Percentiles rank a stretch among this genome's conserved stretches.
Evolutionary conservation across 2,888 invertebrate genomes (phyloP).

Genomic region (Macroteleia sp.): DNA sequence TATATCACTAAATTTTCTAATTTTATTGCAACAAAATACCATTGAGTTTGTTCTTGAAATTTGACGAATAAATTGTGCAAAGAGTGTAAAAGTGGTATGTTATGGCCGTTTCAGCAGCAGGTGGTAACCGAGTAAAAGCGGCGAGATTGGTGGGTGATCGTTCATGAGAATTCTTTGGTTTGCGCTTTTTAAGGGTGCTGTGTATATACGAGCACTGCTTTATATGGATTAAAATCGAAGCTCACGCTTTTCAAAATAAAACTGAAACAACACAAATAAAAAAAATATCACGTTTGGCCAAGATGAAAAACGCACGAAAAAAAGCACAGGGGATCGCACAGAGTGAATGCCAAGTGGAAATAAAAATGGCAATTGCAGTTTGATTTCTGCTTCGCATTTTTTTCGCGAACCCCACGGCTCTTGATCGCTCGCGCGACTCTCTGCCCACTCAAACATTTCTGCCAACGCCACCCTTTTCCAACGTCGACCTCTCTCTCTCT

Average conservation of each 20-base stretch:
- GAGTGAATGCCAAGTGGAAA: conserved; percentile 69
- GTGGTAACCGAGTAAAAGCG: conserved; percentile 44
- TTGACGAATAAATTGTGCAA: conserved; percentile 43
- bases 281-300: conserved; percentile 23
- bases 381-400: conserved; percentile 72
- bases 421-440: conserved; percentile 63
- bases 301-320: conserved; percentile 61
- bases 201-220: conserved; percentile 65
- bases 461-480: conserved; percentile 30
- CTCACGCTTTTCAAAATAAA: conserved; percentile 44
- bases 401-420: conserved; percentile 48
- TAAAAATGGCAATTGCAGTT: conserved; percentile 82
- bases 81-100: conserved; percentile 44
- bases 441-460: conserved; percentile 35
- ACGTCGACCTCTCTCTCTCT: conserved; percentile 10
- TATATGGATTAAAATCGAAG: conserved; percentile 76
- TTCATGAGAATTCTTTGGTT: conserved; percentile 55
- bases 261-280: conserved; percentile 26
- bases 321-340: conserved; percentile 44
- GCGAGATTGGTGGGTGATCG: conserved; percentile 32
- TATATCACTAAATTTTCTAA: neutral
- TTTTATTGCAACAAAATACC: conserved; percentile 9
- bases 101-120: conserved; percentile 57
- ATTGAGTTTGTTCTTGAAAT: conserved; percentile 6
- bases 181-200: conserved; percentile 51